These are phyloP conservation scores for Eupithecia exiguata DNA, from an alignment of 2,888 invertebrate species.

Conservation along the genomic window DNA sequence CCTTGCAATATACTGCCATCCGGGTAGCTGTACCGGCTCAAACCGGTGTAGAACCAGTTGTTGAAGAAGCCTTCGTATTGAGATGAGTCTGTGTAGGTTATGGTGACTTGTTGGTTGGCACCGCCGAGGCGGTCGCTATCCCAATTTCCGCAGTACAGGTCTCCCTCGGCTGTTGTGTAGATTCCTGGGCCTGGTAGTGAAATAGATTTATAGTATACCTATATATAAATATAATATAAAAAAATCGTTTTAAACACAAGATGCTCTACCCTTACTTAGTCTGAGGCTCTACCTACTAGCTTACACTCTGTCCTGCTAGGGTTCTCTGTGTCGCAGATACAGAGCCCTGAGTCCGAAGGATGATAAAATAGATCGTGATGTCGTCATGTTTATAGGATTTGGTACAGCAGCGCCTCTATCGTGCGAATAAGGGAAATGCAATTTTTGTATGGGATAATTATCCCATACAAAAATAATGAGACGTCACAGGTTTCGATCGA, in stretches of 20 bases:
- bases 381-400: too few relatives aligned
- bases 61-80: conserved; percentile 78
- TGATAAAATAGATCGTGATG: too few relatives aligned
- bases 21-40: conserved; percentile 79
- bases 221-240: too few relatives aligned
- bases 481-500: too few relatives aligned
- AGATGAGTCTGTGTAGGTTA: conserved; percentile 76
- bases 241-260: neutral
- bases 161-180: conserved; percentile 84
- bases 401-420: too few relatives aligned
- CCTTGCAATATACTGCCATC: conserved; percentile 76
- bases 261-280: too few relatives aligned
- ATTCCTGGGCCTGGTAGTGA: conserved; percentile 71
- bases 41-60: conserved; percentile 76
- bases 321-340: neutral
- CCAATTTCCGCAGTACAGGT: conserved; percentile 83
- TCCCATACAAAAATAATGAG: too few relatives aligned
- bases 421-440: too few relatives aligned
- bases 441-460: too few relatives aligned
- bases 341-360: too few relatives aligned
- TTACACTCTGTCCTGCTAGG: neutral
- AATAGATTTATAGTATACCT: too few relatives aligned
- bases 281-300: neutral
- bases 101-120: conserved; percentile 58
- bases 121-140: conserved; percentile 71